Base-by-base conservation (phyloP, 37 sponge, comb jelly and placozoan species). In the Hormiphora californensis region DNA sequence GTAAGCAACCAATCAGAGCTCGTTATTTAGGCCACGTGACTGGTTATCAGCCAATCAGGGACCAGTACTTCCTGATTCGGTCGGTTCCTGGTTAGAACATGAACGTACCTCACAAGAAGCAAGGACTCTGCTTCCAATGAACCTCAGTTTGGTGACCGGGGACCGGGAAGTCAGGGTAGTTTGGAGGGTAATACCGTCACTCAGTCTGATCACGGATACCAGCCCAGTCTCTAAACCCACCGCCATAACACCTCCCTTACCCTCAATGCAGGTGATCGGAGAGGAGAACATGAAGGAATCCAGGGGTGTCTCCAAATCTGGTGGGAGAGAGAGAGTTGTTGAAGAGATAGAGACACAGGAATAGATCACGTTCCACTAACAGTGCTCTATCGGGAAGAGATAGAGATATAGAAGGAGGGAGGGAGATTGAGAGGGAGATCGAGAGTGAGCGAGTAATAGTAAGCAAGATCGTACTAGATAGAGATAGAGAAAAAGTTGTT, bases 291-390 rank as follows among this genome's bases (percentile, higher is more conserved):
- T 40, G 23, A 73, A 73, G 22, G 28, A 43, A 28, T 73, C 81
- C 4, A 73, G 39, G 17, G 23, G 28, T 73, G 81, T 73, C 1
- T 73, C 81, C 81, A 73, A n/a, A 73, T 73, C 81, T 65, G 68
- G 5, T 49, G 53, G 15, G 15, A 49, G 53, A 49, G 9, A 17
- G 53, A 49, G 53, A 49, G 53, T 17, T 49, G 12, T 17, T 15
- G 53, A 15, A 15, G 15, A 49, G 12, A 15, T 49, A 49, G 9
- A 17, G 9, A 49, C 9, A 49, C 12, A 49, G 9, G 12, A 17
- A 49, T 49, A 17, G 53, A 49, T 49, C 53, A 49, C 9, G 53
- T 49, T 9, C 15, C 53, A 49, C 9, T 49, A 9, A 49, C 15
- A 49, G 12, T 15, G 15, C 9, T 9, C 9, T 49, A 9, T 49